Base-by-base conservation (phyloP, 2,113 vertebrate genomes). In the Pycnonotus jocosus region DNA sequence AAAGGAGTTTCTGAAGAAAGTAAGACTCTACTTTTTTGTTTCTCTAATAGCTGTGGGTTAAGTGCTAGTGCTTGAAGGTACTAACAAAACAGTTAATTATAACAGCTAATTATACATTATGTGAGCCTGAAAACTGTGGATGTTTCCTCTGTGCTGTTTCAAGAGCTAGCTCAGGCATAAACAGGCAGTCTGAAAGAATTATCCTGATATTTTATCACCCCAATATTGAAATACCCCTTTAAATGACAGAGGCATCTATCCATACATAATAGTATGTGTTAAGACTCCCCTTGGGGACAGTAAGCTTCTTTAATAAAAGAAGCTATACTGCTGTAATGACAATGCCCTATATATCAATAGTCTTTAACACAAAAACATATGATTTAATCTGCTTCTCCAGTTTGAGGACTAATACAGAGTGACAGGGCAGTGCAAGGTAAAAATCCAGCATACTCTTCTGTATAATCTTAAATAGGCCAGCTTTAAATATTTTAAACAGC, bases 251-350 rank as follows among this genome's bases (percentile, higher is more conserved):
- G 28, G 90, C 86, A 86, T 96, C 91, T 87, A 86, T 64, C 85
- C 62, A 40, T 57, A 56, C 97, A 92, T 84, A 88, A 95, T 50
- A 9, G 35, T 38, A 66, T 40, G 72, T 31, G 86, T 58, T 77
- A 87, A 92, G 73, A 45, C 71, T 92, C 51, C 94, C 92, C 90
- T 76, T 82, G 86, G 90, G 96, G 93, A 95, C 94, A 92, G 85
- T 95, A 94, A 97, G 93, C 92, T 84, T 80, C 92, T 96, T 96
- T 95, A 96, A 87, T 96, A 88, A 94, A 96, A 97, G 50, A 66
- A 56, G 12, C 27, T 80, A 10, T 45, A 56, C 50, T 44, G 86
- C 58, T 94, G 69, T 44, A 80, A 96, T 45, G 76, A 95, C 38
- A 66, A 83, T 76, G 84, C 37, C 60, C 71, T 78, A 74, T 86